These are phyloP conservation scores for Rhingia campestris DNA, from an alignment of 2,888 invertebrate genomes.

Conservation along the genomic window DNA sequence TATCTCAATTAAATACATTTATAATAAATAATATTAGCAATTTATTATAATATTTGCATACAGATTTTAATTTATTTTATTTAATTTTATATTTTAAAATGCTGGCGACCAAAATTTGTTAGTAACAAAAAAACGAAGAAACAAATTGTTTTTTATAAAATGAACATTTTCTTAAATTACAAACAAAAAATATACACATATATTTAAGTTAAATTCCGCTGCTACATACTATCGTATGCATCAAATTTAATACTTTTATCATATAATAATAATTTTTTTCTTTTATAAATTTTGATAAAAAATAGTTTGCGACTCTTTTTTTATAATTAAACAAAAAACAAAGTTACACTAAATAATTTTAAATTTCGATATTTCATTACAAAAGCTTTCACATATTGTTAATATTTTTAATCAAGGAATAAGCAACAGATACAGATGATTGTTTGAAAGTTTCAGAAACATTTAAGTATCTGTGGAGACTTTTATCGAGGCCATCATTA, in stretches of 20 bases:
- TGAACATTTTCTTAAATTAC: conserved; percentile 33
- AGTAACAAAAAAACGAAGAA: conserved; percentile 32
- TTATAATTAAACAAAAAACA: conserved; percentile 1
- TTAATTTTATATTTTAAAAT: conserved; percentile 14
- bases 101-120: conserved; percentile 42
- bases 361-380: background rate
- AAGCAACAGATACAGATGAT: background rate
- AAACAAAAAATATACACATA: conserved; percentile 9
- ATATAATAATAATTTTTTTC: background rate
- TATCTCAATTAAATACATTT: conserved; percentile 59
- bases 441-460: background rate
- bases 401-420: background rate
- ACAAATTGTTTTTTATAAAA: conserved; percentile 14
- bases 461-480: background rate
- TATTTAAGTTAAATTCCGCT: conserved; percentile 44
- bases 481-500: background rate
- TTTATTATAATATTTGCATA: conserved; percentile 51
- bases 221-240: background rate
- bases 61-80: conserved; percentile 28
- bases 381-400: conserved; percentile 5
- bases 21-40: conserved; percentile 57
- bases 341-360: background rate
- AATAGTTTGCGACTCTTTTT: conserved; percentile 44
- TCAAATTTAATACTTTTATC: conserved; percentile 32
- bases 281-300: conserved; percentile 17